Evolutionary conservation across 2,888 invertebrate species (phyloP).

Genomic region (Meteorus colon): DNA sequence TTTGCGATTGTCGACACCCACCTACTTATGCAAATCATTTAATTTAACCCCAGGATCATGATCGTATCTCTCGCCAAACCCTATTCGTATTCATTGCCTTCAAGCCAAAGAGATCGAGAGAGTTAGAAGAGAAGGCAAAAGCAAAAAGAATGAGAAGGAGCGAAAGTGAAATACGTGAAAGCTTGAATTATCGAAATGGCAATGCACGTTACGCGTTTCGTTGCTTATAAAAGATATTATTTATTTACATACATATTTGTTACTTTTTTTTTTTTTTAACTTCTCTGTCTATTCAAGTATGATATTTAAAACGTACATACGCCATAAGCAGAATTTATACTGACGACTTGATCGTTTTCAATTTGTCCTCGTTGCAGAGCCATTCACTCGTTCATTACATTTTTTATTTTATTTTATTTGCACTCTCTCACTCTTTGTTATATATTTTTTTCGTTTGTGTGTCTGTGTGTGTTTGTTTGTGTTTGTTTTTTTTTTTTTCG

Average conservation of each 20-base stretch:
- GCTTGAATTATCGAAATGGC: constrained; percentile 7
- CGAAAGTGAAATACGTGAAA: not conserved
- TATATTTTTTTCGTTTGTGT: not conserved
- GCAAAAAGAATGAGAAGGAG: not conserved
- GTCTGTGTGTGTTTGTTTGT: constrained; percentile 6
- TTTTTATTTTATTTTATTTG: constrained; percentile 16
- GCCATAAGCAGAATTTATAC: constrained; percentile 43
- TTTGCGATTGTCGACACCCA: constrained; percentile 74
- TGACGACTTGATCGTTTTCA: constrained; percentile 37
- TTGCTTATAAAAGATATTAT: not conserved
- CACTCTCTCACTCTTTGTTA: not conserved
- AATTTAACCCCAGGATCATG: constrained; percentile 72
- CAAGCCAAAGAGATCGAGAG: constrained; percentile 1
- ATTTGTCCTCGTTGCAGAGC: constrained; percentile 28
- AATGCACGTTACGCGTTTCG: constrained; percentile 3
- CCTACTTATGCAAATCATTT: constrained; percentile 74
- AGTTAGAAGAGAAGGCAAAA: not conserved
- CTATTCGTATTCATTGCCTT: constrained; percentile 73
- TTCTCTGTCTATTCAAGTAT: not conserved
- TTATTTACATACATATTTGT: constrained; percentile 11
- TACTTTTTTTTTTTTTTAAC: constrained; percentile 9
- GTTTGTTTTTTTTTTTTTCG: not conserved
- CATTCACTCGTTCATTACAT: constrained; percentile 40
- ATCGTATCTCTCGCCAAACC: constrained; percentile 70
- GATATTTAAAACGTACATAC: constrained; percentile 9